A percentile compares a stretch with the other conserved stretches of the same genome.
Evolutionary conservation across 2,113 vertebrate species (phyloP).

Genomic region (human): GRCh38 chr7:17599501-17600000

Average conservation of each 20-base stretch:
- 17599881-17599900: not conserved
- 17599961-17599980: not conserved
- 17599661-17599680: not conserved
- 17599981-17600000: not conserved
- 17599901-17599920: not conserved
- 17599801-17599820: constrained; percentile 1
- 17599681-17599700: not conserved
- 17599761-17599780: not conserved
- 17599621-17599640: not conserved
- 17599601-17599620: not conserved
- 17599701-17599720: constrained; percentile 14
- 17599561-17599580: not conserved
- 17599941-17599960: not conserved
- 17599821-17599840: not conserved
- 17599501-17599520: constrained; percentile 12
- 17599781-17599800: not conserved
- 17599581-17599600: not conserved
- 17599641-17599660: not conserved
- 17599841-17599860: not conserved
- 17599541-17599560: not conserved
- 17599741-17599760: not conserved
- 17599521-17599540: not conserved
- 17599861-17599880: not conserved
- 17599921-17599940: not conserved
- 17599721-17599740: not conserved